Evolutionary conservation across 1,140 invertebrate genomes (phyloP).

Genomic region (Scaptomyza montana): DNA sequence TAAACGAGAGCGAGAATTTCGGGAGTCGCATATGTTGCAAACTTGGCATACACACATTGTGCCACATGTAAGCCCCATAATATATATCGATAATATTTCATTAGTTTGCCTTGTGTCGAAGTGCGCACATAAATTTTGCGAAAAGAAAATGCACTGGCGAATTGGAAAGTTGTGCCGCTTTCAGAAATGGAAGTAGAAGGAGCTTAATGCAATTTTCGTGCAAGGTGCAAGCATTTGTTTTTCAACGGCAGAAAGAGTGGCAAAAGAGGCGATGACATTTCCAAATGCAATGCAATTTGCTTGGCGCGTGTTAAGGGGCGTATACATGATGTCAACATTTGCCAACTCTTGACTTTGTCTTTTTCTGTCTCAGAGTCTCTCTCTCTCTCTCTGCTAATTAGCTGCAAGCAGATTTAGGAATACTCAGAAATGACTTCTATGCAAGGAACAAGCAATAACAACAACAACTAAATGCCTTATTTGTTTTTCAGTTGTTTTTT

Average conservation of each 20-base stretch:
- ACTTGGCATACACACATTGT: constrained; percentile 41
- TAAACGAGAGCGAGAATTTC: neutral
- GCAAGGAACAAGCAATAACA: constrained; percentile 19
- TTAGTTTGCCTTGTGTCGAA: constrained; percentile 57
- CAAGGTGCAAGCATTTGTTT: constrained; percentile 10
- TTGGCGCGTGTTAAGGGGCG: constrained; percentile 67
- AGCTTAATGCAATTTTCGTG: constrained; percentile 66
- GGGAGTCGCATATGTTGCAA: constrained; percentile 35
- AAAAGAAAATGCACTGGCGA: constrained; percentile 77
- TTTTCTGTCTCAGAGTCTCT: no score
- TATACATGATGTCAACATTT: constrained; percentile 77
- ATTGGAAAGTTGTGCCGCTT: constrained; percentile 62
- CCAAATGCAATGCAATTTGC: constrained; percentile 59
- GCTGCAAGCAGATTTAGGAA: constrained; percentile 72
- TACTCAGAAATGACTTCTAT: constrained; percentile 12
- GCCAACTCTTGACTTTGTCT: constrained; percentile 46
- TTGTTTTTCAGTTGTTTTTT: constrained; percentile 17
- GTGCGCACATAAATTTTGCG: constrained; percentile 72
- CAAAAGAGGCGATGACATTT: neutral
- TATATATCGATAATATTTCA: constrained; percentile 82
- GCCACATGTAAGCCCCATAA: constrained; percentile 63
- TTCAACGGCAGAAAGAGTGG: no score
- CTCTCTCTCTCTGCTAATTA: constrained; percentile 54
- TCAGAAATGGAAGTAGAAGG: constrained; percentile 9
- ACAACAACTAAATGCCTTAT: constrained; percentile 49